These are phyloP conservation scores for Scaptodrosophila latifasciaeformis DNA, from an alignment of 2,888 invertebrate species.

Conservation along the genomic window DNA sequence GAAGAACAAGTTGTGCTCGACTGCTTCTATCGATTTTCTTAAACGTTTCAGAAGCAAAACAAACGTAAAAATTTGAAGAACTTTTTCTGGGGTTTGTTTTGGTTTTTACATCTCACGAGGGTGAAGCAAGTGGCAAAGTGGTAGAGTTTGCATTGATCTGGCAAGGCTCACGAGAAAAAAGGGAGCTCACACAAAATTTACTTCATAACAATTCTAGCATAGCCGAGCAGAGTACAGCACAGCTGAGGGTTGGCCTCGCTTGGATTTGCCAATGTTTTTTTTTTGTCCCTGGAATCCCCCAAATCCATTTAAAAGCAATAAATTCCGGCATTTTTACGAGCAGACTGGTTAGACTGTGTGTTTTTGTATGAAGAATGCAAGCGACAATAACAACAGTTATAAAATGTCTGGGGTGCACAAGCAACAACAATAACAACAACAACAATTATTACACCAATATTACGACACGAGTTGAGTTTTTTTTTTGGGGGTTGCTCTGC, in stretches of 20 bases:
- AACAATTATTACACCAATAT: too few species aligned
- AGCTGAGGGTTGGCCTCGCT: too few species aligned
- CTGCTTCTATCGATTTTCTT: conserved; percentile 54
- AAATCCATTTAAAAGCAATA: conserved; percentile 62
- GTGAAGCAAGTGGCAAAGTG: too few species aligned
- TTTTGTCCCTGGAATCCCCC: conserved; percentile 16
- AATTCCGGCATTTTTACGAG: conserved; percentile 64
- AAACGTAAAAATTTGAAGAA: too few species aligned
- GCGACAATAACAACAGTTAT: conserved; percentile 28
- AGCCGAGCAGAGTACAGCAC: background rate
- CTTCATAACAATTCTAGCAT: conserved; percentile 35
- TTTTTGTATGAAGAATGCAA: conserved; percentile 39
- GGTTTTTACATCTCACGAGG: too few species aligned
- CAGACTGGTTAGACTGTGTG: conserved; percentile 12
- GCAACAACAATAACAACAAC: too few species aligned
- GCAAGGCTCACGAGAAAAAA: too few species aligned
- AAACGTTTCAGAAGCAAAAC: conserved; percentile 32
- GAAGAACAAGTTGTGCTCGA: background rate
- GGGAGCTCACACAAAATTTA: conserved; percentile 13
- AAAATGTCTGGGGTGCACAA: conserved; percentile 15
- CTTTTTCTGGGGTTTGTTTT: too few species aligned
- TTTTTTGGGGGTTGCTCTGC: conserved; percentile 3
- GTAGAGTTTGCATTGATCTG: background rate
- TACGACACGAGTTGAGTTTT: conserved; percentile 8
- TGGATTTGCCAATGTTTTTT: too few species aligned